These are phyloP conservation scores for Gouania willdenowi DNA, from an alignment of 2,797 vertebrate genomes.

Conservation along the genomic window DNA sequence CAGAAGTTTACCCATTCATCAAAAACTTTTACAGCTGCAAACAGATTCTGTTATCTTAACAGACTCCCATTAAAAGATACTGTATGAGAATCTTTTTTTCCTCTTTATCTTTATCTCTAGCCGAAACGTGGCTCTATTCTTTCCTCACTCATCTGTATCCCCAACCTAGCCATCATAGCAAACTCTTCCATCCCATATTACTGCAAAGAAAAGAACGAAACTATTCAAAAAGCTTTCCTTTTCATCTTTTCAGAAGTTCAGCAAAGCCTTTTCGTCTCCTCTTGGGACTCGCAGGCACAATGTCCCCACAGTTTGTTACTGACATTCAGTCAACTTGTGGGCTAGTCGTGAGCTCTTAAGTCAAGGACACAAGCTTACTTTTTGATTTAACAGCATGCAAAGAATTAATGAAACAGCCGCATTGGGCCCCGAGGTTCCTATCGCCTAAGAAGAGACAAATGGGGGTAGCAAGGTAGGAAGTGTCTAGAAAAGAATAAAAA, in stretches of 20 bases:
- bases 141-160: not conserved
- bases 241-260: conserved; percentile 17
- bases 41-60: no score
- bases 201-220: no score
- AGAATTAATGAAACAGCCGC: conserved; percentile 58
- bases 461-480: not conserved
- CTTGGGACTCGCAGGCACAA: conserved; percentile 30
- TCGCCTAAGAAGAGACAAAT: conserved; percentile 25
- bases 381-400: conserved; percentile 60
- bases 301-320: conserved; percentile 48
- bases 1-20: no score
- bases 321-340: conserved; percentile 26
- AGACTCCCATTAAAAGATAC: no score
- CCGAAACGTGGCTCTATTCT: not conserved
- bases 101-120: not conserved
- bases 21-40: no score
- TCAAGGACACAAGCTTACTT: conserved; percentile 59
- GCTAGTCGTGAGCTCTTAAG: conserved; percentile 40
- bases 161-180: no score
- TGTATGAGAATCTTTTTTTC: no score
- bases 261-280: conserved; percentile 44
- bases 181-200: no score
- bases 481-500: not conserved
- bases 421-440: conserved; percentile 39
- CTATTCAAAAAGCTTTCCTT: no score